These are phyloP conservation scores for Acanthosoma haemorrhoidale DNA, from an alignment of 2,888 invertebrate species.

Conservation along the genomic window DNA sequence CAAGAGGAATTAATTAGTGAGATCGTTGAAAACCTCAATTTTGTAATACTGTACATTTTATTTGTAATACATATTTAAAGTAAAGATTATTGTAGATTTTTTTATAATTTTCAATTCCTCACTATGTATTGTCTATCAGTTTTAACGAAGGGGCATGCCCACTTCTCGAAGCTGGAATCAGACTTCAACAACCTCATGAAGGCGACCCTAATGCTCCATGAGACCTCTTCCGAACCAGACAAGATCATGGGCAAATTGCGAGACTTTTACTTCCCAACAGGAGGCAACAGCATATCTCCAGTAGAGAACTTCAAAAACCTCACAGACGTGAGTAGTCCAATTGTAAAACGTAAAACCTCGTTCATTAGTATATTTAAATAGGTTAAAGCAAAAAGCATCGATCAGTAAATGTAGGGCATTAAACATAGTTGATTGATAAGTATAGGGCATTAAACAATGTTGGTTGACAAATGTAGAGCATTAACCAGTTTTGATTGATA, in stretches of 20 bases:
- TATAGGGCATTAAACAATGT: no score
- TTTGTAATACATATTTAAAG: no score
- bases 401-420: no score
- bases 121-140: not conserved
- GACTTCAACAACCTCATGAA: conserved; percentile 23
- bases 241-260: not conserved
- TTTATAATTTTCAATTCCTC: no score
- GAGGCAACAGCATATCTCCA: conserved; percentile 3
- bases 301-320: conserved; percentile 24
- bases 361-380: no score
- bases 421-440: no score
- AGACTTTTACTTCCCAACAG: conserved; percentile 26
- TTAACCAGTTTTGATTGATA: no score
- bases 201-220: conserved; percentile 24
- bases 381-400: no score
- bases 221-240: conserved; percentile 13
- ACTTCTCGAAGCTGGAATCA: not conserved
- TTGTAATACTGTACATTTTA: not conserved
- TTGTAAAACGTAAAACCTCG: no score
- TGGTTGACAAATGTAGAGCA: no score
- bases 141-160: not conserved
- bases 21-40: not conserved
- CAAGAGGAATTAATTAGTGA: no score
- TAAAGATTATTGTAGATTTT: no score
- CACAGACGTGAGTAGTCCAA: conserved; percentile 25